A percentile compares a stretch with the other conserved stretches of the same genome.
These are phyloP conservation scores for Scartelaos histophorus DNA, from an alignment of 2,113 vertebrate species.

Conservation along the genomic window DNA sequence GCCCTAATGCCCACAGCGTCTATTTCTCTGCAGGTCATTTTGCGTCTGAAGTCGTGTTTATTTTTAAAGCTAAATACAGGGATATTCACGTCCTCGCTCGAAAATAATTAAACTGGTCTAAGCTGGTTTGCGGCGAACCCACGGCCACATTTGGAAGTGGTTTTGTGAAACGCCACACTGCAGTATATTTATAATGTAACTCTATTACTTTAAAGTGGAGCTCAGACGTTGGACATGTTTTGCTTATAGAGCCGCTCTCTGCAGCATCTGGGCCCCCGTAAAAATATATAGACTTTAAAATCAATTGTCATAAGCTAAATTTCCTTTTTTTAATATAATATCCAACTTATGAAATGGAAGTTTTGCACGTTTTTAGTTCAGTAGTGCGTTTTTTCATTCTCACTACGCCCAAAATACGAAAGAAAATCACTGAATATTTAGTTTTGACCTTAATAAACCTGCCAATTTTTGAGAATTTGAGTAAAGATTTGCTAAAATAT, in stretches of 20 bases:
- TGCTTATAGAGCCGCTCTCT: background rate
- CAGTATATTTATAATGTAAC: conserved; percentile 2
- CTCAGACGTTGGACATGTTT: background rate
- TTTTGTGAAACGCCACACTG: background rate
- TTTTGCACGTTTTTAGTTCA: background rate
- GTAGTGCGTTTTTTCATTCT: no score
- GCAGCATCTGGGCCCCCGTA: background rate
- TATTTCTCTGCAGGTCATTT: background rate
- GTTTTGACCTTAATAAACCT: no score
- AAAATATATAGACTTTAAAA: background rate
- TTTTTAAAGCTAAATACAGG: conserved; percentile 15
- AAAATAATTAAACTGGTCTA: background rate
- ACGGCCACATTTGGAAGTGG: background rate
- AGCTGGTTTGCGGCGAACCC: background rate
- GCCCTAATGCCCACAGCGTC: background rate
- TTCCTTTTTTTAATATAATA: background rate
- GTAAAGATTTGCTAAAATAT: no score
- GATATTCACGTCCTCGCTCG: background rate
- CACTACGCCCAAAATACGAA: no score
- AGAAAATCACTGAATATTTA: no score
- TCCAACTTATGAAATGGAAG: no score
- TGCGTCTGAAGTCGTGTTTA: background rate
- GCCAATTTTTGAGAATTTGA: no score
- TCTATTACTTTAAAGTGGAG: background rate
- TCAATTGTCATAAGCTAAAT: background rate